These are phyloP conservation scores for Clarias macrocephalus DNA, from an alignment of 2,113 vertebrate species.

Conservation along the genomic window DNA sequence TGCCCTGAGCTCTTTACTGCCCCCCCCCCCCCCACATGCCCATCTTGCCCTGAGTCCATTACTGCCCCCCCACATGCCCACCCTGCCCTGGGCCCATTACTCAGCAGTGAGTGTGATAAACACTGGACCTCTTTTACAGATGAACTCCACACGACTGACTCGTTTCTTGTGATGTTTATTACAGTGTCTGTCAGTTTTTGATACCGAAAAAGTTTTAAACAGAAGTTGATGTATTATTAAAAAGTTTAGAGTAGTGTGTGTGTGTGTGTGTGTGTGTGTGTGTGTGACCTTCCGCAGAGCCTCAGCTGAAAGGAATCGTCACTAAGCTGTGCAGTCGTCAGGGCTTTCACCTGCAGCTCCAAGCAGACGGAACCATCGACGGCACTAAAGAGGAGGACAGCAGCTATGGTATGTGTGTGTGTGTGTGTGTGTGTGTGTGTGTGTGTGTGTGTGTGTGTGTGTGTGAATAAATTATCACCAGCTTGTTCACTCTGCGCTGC, in stretches of 20 bases:
- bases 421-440: not conserved
- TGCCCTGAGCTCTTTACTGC: no score
- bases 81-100: not conserved
- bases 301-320: conserved; percentile 98
- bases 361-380: conserved; percentile 94
- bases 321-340: conserved; percentile 96
- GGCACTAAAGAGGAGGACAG: conserved; percentile 97
- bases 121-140: no score
- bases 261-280: not conserved
- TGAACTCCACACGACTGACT: no score
- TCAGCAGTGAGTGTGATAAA: no score
- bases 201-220: not conserved
- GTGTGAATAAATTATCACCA: not conserved
- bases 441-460: not conserved
- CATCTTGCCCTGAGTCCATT: not conserved
- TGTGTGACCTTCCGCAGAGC: conserved; percentile 78
- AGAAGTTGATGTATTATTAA: not conserved
- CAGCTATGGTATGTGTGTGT: conserved; percentile 62
- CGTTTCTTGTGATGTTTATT: not conserved
- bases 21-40: not conserved
- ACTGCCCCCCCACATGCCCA: not conserved
- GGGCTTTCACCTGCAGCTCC: conserved; percentile 96
- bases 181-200: not conserved
- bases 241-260: not conserved
- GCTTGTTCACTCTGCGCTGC: not conserved